phyloP scores from a whole-genome alignment of 2,888 invertebrate genomes.

The Epistrophe grossulariae region DNA sequence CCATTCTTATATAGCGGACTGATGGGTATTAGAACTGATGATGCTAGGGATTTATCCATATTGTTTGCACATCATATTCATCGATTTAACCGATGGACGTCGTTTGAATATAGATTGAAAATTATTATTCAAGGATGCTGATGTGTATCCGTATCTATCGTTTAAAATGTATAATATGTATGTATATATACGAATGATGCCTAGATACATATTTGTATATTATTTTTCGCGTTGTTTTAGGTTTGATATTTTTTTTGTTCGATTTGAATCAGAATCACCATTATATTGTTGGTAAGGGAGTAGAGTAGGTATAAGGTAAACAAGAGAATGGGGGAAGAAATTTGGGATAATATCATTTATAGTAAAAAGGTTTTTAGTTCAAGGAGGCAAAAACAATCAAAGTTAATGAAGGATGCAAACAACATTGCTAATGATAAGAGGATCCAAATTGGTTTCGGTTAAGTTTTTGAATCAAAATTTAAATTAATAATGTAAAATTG shows the following conservation, averaged over 20 bases:
- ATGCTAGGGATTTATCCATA: slow-evolving; percentile 58
- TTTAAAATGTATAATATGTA: neutral
- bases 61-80: slow-evolving; percentile 75
- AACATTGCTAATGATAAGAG: slow-evolving; percentile 51
- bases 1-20: slow-evolving; percentile 34
- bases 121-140: slow-evolving; percentile 73
- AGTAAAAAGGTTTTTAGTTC: slow-evolving; percentile 18
- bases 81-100: slow-evolving; percentile 74
- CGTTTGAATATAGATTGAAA: slow-evolving; percentile 75
- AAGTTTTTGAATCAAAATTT: neutral
- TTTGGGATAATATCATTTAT: slow-evolving; percentile 12
- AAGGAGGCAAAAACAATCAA: slow-evolving; percentile 44
- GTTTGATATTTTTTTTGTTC: slow-evolving; percentile 19
- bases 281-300: neutral
- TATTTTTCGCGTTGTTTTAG: slow-evolving; percentile 57
- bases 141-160: slow-evolving; percentile 37
- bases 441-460: slow-evolving; percentile 19
- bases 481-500: neutral
- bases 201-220: slow-evolving; percentile 39
- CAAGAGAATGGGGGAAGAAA: slow-evolving; percentile 1
- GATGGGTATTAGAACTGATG: slow-evolving; percentile 33
- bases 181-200: slow-evolving; percentile 3
- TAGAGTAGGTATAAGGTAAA: too few species aligned
- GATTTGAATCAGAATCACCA: slow-evolving; percentile 33
- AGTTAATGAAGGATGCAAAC: slow-evolving; percentile 63